Evolutionary conservation across 2,797 vertebrate genomes (phyloP).

Genomic region (Anguilla megastoma): DNA sequence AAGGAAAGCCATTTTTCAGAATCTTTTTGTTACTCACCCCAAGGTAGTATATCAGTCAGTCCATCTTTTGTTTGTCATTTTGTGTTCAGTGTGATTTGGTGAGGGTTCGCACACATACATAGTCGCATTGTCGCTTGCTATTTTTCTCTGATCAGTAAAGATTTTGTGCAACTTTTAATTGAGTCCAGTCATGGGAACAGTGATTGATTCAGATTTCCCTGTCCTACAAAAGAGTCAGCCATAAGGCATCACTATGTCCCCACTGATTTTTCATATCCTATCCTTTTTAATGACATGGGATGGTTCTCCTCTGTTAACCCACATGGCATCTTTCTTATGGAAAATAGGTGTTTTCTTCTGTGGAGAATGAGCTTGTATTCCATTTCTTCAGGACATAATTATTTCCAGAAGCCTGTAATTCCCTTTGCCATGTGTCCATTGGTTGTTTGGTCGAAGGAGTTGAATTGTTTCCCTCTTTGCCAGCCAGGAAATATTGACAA

Average conservation of each 20-base stretch:
- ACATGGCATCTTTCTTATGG: slow-evolving; percentile 81
- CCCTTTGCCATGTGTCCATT: slow-evolving; percentile 81
- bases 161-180: slow-evolving; percentile 66
- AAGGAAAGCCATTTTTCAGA: neutral
- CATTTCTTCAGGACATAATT: slow-evolving; percentile 76
- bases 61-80: neutral
- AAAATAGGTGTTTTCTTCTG: slow-evolving; percentile 77
- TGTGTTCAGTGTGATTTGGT: too few relatives aligned
- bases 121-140: slow-evolving; percentile 53
- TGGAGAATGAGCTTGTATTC: slow-evolving; percentile 75
- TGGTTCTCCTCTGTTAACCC: slow-evolving; percentile 82
- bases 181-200: slow-evolving; percentile 61
- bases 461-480: slow-evolving; percentile 69
- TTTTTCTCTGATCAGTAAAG: slow-evolving; percentile 55
- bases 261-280: slow-evolving; percentile 72
- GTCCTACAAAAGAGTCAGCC: slow-evolving; percentile 68
- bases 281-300: slow-evolving; percentile 76
- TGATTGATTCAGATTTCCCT: slow-evolving; percentile 70
- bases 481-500: neutral
- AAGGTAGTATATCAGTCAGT: slow-evolving; percentile 62
- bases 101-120: too few relatives aligned
- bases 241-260: slow-evolving; percentile 68
- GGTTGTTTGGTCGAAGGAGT: slow-evolving; percentile 86
- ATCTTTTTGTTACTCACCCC: slow-evolving; percentile 55
- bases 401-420: slow-evolving; percentile 77